Conservation (phyloP, 1,140 invertebrate species). For the Oncopeltus fasciatus region DNA sequence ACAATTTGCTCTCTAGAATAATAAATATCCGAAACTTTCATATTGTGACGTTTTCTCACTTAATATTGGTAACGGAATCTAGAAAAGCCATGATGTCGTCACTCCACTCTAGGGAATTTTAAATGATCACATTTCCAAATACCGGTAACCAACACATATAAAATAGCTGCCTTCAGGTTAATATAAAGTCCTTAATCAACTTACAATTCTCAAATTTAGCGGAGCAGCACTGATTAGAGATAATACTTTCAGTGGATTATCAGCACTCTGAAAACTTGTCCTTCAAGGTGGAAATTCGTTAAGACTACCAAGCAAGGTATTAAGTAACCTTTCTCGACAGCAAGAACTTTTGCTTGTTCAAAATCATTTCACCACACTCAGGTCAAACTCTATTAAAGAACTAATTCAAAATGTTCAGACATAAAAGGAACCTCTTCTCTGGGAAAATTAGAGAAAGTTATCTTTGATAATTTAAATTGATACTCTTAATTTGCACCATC, state of each 20-base stretch:
- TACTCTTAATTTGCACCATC: conserved; percentile 55
- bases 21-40: no score
- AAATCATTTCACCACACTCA: conserved; percentile 56
- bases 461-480: conserved; percentile 75
- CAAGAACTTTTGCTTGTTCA: conserved; percentile 69
- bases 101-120: no score
- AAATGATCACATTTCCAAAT: no score
- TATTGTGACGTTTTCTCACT: no score
- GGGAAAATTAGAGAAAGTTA: conserved; percentile 51
- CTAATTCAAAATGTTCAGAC: conserved; percentile 56
- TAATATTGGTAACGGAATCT: no score
- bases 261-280: conserved; percentile 53
- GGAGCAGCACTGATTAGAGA: conserved; percentile 61
- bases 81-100: no score
- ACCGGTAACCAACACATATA: no score
- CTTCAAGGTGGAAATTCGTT: conserved; percentile 61
- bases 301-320: conserved; percentile 56
- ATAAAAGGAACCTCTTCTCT: conserved; percentile 58
- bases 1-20: no score
- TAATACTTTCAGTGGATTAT: conserved; percentile 57
- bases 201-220: conserved; percentile 62
- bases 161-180: conserved; percentile 54
- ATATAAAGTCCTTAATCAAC: conserved; percentile 54
- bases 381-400: conserved; percentile 58
- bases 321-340: conserved; percentile 50